Evolutionary conservation across 2,888 invertebrate species (phyloP), one percentile per base, ranked within the genome.

Genomic region (Nebria brevicollis): DNA sequence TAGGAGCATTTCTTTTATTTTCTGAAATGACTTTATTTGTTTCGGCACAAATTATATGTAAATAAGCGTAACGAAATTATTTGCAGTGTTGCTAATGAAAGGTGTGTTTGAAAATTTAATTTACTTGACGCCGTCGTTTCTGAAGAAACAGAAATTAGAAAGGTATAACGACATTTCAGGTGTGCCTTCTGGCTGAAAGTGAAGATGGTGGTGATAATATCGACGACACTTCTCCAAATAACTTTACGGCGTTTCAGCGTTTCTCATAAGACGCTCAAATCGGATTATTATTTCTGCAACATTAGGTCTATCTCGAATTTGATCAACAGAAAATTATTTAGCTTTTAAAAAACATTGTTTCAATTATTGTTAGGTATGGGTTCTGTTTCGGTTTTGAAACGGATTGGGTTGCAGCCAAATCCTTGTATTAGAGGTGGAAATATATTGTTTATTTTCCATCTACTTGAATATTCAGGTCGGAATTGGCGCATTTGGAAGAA

Each of bases 401-500:
- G 34, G 34, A 34, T 34, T 34, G 34, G 34, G 34, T 5, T 34
- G 34, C 4, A 34, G 34, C 34, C 54, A 54, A 70, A 20, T 25
- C n/a, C 26, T 70, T 70, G 20, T 70, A 25, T 20, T 34, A 15
- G 70, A 15, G 20, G 70, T 70, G 5, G 25, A 25, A 26, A 25
- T 70, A 15, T 70, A 25, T 54, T 70, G 70, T 68, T 73, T 42
- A n/a, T 73, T 15, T n/a, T n/a, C 73, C 41, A 15, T 15, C 13
- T 41, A 73, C 73, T 73, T 73, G 73, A 34, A 42, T 73, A 73
- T 73, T 11, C 73, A 34, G 42, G 41, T 73, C 41, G 41, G 78
- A 73, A 73, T 66, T 73, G 73, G 78, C 43, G 72, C 73, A 78
- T 78, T 72, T n/a, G 73, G 78, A 78, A 78, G 78, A 78, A 78